These are phyloP conservation scores for Bubo scandiacus DNA, from an alignment of 2,113 vertebrate species.

Conservation along the genomic window DNA sequence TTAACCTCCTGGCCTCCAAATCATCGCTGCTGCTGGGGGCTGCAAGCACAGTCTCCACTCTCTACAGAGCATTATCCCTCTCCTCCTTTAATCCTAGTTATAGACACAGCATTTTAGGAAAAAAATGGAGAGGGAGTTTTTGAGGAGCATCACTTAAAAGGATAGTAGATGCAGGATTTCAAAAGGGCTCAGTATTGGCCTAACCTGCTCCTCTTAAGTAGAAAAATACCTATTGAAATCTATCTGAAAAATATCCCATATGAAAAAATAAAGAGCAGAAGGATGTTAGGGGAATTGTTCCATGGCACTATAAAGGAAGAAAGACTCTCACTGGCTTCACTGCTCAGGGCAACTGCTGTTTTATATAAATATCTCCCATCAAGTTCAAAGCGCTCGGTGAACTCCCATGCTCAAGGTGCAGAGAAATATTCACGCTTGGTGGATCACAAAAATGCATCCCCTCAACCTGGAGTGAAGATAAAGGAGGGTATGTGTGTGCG, in stretches of 20 bases:
- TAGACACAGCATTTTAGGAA: background rate
- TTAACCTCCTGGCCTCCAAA: background rate
- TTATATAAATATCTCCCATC: background rate
- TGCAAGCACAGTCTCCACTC: background rate
- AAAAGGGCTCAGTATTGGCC: background rate
- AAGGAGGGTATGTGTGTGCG: background rate
- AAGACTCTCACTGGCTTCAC: background rate
- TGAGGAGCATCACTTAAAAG: background rate
- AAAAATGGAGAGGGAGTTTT: background rate
- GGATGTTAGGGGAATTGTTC: background rate
- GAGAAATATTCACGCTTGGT: background rate
- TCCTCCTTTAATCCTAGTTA: background rate
- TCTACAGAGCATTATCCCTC: background rate
- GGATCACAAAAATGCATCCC: background rate
- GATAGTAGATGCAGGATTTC: background rate
- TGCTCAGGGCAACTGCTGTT: background rate
- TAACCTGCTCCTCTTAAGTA: background rate
- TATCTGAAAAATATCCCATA: background rate
- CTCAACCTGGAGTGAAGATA: background rate
- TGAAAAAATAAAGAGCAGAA: background rate
- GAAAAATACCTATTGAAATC: background rate
- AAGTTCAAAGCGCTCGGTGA: rapidly evolving
- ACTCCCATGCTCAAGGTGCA: background rate
- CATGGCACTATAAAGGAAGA: background rate
- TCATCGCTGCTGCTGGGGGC: background rate